These are phyloP conservation scores for Aurelia aurita DNA, from an alignment of 30 jellyfish, hydroid and myxozoan species.

Conservation along the genomic window DNA sequence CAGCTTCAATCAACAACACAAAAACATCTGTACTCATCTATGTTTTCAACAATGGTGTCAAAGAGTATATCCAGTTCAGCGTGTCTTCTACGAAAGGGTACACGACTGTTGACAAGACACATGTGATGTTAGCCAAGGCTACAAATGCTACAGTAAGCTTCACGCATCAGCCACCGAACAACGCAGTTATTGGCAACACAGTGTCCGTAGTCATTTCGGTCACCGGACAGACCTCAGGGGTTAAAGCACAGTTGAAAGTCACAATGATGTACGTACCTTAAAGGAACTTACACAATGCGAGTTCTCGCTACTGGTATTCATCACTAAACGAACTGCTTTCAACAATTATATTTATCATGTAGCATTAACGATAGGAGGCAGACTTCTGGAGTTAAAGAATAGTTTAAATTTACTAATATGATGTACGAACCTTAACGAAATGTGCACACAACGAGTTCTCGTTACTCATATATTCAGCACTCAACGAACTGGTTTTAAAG, in stretches of 20 bases:
- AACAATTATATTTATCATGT: no score
- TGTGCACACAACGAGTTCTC: no score
- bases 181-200: constrained; percentile 34
- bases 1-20: constrained; percentile 41
- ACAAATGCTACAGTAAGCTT: constrained; percentile 27
- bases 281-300: not conserved
- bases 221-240: not conserved
- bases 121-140: constrained; percentile 9
- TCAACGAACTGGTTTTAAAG: no score
- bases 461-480: no score
- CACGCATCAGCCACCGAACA: constrained; percentile 23
- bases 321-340: no score
- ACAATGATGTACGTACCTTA: constrained; percentile 52
- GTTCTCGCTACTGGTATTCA: no score
- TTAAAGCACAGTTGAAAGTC: constrained; percentile 16
- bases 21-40: constrained; percentile 28
- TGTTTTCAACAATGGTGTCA: constrained; percentile 17
- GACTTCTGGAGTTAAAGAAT: no score
- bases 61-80: not conserved
- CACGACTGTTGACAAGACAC: not conserved
- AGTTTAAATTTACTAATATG: no score
- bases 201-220: constrained; percentile 17
- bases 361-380: no score
- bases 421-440: no score
- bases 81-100: constrained; percentile 15